Base-by-base conservation (phyloP, 2,797 vertebrate species). In the Halcyon chelicuti region DNA sequence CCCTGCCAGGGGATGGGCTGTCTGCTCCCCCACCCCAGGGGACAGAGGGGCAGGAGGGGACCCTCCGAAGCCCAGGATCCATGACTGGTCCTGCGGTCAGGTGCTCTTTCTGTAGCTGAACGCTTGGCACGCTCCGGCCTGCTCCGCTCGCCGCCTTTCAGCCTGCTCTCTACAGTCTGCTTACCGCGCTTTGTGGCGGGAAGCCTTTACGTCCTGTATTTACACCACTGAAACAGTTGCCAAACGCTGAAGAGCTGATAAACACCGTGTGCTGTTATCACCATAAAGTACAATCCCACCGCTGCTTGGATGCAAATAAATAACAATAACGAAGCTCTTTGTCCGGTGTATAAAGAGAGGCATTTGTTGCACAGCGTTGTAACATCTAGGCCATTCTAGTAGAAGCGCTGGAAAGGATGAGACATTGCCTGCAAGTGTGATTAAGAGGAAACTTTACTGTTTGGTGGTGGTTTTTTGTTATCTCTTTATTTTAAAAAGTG, bases 271-370 rank as follows among this genome's bases (percentile, higher is more conserved):
- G 85, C 91, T 78, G 79, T 77, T 94, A 88, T 60, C 79, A 52
- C 82, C 70, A 28, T 63, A 33, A 93, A 73, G 82, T 75, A 86
- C 91, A 91, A 73, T 89, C 95, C 91, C 79, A 37, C 55, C 82
- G 94, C 95, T 92, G 63, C 85, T 84, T 28, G 51, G 77, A 60
- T 88, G 90, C 88, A 94, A 91, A 93, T 94, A 95, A 96, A 90
- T 95, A 96, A 90, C 25, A 86, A 66, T 33, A 94, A 72, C 62
- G 74, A 58, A 55, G 77, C 71, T 92, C 33, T 75, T 81, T 84
- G 82, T 78, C 91, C 0, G 0, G 35, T 6, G 14, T 79, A 35
- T 72, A 84, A 94, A 81, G 61, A 84, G 93, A 81, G 57, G 73
- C 70, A 14, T 90, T 93, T 94, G 85, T 91, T 51, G 35, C 17